These are phyloP conservation scores for Notolepis coatsorum DNA, from an alignment of 2,797 vertebrate genomes.

Conservation along the genomic window DNA sequence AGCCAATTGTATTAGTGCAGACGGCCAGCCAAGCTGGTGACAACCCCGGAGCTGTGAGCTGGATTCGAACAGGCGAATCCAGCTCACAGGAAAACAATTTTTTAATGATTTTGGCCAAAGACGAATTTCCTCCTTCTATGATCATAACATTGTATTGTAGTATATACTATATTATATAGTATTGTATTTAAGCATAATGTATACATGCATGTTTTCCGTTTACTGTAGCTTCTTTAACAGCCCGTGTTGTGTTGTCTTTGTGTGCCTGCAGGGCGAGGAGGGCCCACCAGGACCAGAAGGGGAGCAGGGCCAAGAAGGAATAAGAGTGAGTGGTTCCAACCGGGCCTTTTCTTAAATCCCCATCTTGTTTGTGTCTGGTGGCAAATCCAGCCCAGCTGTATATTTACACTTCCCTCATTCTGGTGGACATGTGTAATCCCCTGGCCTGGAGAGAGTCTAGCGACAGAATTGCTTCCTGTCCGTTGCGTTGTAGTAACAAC, in stretches of 20 bases:
- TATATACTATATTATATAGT: no score
- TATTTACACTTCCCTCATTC: slow-evolving; percentile 37
- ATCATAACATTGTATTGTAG: no score
- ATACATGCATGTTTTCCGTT: no score
- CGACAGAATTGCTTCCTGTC: slow-evolving; percentile 30
- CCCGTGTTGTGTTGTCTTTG: neutral
- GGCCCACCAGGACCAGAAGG: slow-evolving; percentile 87
- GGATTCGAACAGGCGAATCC: no score
- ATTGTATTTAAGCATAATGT: no score
- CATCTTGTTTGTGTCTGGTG: slow-evolving; percentile 44
- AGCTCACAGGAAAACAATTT: no score
- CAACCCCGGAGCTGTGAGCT: no score
- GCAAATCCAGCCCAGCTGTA: slow-evolving; percentile 36
- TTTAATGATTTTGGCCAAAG: no score
- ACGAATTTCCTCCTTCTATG: no score
- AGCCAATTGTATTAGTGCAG: no score
- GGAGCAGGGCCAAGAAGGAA: slow-evolving; percentile 88
- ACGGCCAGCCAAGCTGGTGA: no score
- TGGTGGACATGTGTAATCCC: slow-evolving; percentile 4
- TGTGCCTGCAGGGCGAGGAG: slow-evolving; percentile 86
- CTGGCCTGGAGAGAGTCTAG: slow-evolving; percentile 3
- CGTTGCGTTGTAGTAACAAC: slow-evolving; percentile 33
- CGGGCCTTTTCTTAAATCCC: slow-evolving; percentile 38
- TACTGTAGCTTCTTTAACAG: slow-evolving; percentile 24
- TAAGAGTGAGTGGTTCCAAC: slow-evolving; percentile 84